A percentile compares a stretch with the other conserved stretches of the same genome.
phyloP scores from a whole-genome alignment of 2,797 vertebrate genomes.

The Spizella passerina region DNA sequence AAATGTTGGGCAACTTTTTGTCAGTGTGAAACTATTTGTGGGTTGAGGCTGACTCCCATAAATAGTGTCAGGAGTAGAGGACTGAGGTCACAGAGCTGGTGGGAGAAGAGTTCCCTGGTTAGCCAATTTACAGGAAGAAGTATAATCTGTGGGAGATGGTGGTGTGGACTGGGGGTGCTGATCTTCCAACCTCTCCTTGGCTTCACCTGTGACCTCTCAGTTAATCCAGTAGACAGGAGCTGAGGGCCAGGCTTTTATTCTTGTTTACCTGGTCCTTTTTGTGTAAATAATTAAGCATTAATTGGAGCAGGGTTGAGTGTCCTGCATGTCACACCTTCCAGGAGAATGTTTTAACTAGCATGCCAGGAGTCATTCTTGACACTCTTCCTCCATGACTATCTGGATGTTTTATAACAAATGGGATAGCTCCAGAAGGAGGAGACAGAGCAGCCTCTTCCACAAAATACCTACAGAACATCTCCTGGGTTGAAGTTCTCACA shows the following conservation, averaged over 20 bases:
- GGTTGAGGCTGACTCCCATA: slow-evolving; percentile 11
- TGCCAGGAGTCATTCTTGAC: slow-evolving; percentile 23
- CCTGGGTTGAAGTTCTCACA: background rate
- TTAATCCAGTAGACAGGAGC: background rate
- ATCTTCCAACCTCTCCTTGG: background rate
- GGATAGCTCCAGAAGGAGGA: background rate
- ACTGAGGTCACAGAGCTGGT: background rate
- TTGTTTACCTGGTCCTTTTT: background rate
- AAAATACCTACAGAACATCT: background rate
- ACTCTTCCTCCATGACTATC: background rate
- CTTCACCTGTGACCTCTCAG: background rate
- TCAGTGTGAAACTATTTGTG: background rate
- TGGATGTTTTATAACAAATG: background rate
- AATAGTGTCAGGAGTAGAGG: background rate
- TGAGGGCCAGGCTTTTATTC: background rate
- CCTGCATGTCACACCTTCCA: slow-evolving; percentile 17
- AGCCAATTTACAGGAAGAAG: background rate
- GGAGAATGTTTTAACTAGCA: slow-evolving; percentile 39
- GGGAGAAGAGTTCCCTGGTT: background rate
- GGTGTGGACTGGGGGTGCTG: background rate
- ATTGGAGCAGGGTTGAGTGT: slow-evolving; percentile 3
- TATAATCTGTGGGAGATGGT: background rate
- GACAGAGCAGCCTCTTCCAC: background rate
- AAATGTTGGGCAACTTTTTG: background rate
- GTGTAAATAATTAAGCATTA: slow-evolving; percentile 22